Evolutionary conservation across 2,113 vertebrate species (phyloP).

Genomic region (Eptesicus fuscus): DNA sequence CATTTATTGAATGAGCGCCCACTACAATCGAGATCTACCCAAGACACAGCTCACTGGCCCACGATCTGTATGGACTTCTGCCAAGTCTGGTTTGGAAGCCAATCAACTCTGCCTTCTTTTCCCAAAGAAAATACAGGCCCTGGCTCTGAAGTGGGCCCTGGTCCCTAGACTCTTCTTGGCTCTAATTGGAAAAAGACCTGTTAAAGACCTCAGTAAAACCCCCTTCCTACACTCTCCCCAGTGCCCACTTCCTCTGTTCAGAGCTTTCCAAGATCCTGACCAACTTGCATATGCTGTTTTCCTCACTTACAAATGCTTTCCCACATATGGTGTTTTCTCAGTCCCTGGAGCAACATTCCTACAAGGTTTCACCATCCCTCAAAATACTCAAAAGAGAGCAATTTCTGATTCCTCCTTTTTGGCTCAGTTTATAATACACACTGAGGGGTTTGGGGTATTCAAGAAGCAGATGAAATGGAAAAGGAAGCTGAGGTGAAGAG

Average conservation of each 20-base stretch:
- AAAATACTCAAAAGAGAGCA: conserved; percentile 73
- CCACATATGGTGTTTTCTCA: conserved; percentile 74
- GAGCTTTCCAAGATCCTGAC: conserved; percentile 57
- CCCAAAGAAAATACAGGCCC: conserved; percentile 67
- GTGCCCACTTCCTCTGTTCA: conserved; percentile 44
- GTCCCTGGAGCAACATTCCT: conserved; percentile 68
- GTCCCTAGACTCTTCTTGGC: conserved; percentile 67
- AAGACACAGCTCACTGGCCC: not conserved
- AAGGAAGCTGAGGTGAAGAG: not conserved
- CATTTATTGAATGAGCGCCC: not conserved
- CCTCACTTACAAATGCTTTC: conserved; percentile 64
- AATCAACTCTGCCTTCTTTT: conserved; percentile 67
- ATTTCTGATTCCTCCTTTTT: conserved; percentile 64
- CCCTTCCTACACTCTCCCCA: conserved; percentile 59
- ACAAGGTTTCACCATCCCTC: conserved; percentile 71
- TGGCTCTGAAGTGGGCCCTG: conserved; percentile 57
- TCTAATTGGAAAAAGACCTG: conserved; percentile 77
- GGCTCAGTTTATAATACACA: conserved; percentile 42
- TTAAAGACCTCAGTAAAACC: conserved; percentile 71
- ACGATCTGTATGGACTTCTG: not conserved
- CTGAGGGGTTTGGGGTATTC: not conserved
- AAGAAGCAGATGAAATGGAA: not conserved
- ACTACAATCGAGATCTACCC: not conserved
- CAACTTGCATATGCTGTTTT: conserved; percentile 48
- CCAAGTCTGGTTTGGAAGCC: conserved; percentile 65